Evolutionary conservation across 2,888 invertebrate species (phyloP).

Genomic region (Dermolepida albohirtum): DNA sequence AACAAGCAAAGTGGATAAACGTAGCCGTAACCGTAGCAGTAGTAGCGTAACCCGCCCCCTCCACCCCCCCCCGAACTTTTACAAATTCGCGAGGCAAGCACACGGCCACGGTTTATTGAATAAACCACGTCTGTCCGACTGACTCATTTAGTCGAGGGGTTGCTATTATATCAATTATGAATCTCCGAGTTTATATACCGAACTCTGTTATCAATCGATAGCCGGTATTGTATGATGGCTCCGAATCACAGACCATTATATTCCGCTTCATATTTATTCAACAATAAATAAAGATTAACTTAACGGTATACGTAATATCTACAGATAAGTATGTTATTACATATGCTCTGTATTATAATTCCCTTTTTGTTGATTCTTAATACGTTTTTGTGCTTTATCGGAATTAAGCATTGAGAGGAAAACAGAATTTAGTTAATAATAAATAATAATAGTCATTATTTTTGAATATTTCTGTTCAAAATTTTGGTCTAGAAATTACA

Average conservation of each 20-base stretch:
- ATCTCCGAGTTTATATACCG: constrained; percentile 47
- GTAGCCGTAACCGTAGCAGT: constrained; percentile 45
- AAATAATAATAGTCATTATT: no score
- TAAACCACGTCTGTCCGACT: constrained; percentile 55
- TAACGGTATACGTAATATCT: neutral
- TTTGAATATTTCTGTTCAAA: no score
- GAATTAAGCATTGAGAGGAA: no score
- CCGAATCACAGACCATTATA: neutral
- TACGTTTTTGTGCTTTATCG: no score
- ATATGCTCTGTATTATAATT: neutral
- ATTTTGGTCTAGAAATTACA: no score
- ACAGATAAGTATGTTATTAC: neutral
- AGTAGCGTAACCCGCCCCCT: constrained; percentile 43
- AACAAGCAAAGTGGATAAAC: constrained; percentile 54
- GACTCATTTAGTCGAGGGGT: constrained; percentile 63
- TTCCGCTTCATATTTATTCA: neutral
- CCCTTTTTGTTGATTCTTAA: no score
- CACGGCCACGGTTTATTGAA: constrained; percentile 44
- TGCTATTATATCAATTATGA: constrained; percentile 62
- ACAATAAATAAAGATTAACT: constrained; percentile 2
- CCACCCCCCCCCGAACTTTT: constrained; percentile 54
- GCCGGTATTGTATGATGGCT: constrained; percentile 21
- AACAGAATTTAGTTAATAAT: no score
- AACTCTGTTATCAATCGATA: constrained; percentile 33
- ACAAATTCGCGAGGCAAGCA: constrained; percentile 52